Percentiles rank a stretch among this genome's conserved stretches.
Conservation (phyloP, 2,797 vertebrate genomes). For the Poeciliopsis infans region DNA sequence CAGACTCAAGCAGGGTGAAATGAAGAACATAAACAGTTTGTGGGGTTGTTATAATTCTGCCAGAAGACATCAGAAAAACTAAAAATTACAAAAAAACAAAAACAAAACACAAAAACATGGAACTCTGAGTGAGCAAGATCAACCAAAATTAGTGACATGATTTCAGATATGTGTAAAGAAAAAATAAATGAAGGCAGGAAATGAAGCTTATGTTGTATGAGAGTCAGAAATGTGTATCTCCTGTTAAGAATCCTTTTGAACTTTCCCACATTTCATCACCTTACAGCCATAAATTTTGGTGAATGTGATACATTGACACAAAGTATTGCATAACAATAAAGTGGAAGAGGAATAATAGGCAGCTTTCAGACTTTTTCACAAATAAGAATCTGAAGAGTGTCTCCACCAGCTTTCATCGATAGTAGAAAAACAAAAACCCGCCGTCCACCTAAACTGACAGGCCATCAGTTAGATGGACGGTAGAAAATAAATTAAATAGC, state of each 20-base stretch:
- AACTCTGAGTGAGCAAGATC: neutral
- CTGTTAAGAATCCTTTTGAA: neutral
- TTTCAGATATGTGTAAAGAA: neutral
- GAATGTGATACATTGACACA: neutral
- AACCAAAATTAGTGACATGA: neutral
- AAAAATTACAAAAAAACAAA: neutral
- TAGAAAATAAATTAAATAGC: too few species aligned
- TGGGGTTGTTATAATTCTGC: neutral
- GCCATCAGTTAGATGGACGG: too few species aligned
- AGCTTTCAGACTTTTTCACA: neutral
- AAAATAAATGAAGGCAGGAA: neutral
- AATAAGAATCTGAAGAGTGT: neutral
- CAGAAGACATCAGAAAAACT: neutral
- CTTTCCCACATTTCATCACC: neutral
- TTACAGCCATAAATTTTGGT: neutral
- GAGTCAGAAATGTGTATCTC: neutral
- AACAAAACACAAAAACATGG: neutral
- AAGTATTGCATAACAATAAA: neutral
- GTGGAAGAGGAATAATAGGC: neutral
- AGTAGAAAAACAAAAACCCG: too few species aligned
- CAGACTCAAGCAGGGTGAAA: neutral
- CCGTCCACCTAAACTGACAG: too few species aligned
- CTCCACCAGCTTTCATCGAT: neutral
- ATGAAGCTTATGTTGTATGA: neutral
- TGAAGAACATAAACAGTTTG: neutral